phyloP scores from a whole-genome alignment of 2,888 invertebrate genomes.

The Tipula confusa region DNA sequence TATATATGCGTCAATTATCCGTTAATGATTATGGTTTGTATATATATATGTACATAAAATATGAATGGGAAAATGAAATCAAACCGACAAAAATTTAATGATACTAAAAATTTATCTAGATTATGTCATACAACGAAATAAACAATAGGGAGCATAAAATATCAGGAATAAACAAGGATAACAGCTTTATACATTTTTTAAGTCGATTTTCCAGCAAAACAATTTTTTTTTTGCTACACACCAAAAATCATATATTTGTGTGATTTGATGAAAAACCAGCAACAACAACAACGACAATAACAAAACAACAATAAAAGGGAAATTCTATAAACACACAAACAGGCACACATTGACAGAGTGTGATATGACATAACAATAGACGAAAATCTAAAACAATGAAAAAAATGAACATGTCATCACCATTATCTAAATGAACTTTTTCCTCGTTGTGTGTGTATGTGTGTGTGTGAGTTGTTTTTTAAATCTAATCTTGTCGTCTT shows the following conservation, averaged over 20 bases:
- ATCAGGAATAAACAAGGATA: neutral
- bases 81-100: neutral
- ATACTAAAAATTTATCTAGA: neutral
- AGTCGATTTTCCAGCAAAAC: neutral
- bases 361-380: constrained; percentile 20
- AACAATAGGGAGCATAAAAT: neutral
- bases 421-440: constrained; percentile 28
- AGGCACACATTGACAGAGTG: neutral
- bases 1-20: neutral
- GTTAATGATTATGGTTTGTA: neutral
- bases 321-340: neutral
- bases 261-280: neutral
- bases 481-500: neutral
- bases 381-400: constrained; percentile 13
- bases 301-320: neutral
- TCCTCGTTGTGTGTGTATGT: neutral
- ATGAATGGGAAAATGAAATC: neutral
- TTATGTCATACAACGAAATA: neutral
- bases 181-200: constrained; percentile 9
- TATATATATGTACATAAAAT: neutral
- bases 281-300: neutral
- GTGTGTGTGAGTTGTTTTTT: neutral
- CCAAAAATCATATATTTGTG: neutral
- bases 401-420: constrained; percentile 26
- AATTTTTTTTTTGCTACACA: neutral